Evolutionary conservation across 1,140 invertebrate species (phyloP), one percentile per base, ranked within the genome.

Genomic region (Drosophila lacteicornis): DNA sequence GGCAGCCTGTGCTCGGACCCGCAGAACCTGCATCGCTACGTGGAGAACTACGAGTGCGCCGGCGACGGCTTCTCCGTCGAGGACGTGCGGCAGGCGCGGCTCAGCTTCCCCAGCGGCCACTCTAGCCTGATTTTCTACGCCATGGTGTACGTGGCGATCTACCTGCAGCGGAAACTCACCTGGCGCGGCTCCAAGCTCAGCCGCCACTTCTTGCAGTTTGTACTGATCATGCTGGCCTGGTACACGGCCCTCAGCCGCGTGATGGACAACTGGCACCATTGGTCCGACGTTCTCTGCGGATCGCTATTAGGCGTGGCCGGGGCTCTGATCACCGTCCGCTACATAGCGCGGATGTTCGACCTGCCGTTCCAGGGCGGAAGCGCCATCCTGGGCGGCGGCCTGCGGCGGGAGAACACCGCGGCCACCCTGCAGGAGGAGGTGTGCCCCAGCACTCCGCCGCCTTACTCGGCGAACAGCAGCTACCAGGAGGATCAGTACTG

Each of bases 101-200:
- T 97, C 45, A 97, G 96, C 7, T 97, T 97, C 92, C 96, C 96
- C 49, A 97, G 96, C 60, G 96, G 96, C 11, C 96, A 97, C 92
- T 96, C 96, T 2, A 96, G 96, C 11, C 95, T 97, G 92, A 95
- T 95, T 15, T 95, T 96, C 74, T 97, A 96, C 79, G 95, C 96
- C 17, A 96, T 97, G 95, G 88, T 97, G 40, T 97, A 96, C 93
- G 94, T 94, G 40, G 93, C 98, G 96, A 93, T 98, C 36, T 98
- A 98, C 86, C 87, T 99, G 9, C 97, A 98, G 83, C 93, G 95
- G 42, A 94, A 96, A 50, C 94, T 97, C 80, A 96, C 93, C n/a
- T 96, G 95, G 96, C 94, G 94, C 51, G 94, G 94, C 40, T 96
- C 96, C 49, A 95, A 95, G 82, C 92, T 98, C 17, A 84, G 97